phyloP scores from a whole-genome alignment of 2,888 invertebrate species.

The Teleogryllus oceanicus region DNA sequence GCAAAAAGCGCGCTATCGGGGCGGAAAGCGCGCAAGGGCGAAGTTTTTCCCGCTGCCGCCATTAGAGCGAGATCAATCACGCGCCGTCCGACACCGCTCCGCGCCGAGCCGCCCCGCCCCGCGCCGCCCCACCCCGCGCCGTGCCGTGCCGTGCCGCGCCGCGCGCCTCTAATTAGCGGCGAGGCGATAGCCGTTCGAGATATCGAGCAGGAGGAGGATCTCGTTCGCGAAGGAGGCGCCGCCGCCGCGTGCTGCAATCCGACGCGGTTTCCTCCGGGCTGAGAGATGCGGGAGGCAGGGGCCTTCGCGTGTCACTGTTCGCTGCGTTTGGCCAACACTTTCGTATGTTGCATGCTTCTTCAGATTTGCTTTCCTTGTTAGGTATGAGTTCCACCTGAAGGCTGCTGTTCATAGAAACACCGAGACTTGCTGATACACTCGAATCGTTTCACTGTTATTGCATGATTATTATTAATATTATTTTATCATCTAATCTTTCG shows the following conservation, averaged over 20 bases:
- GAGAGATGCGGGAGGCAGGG: too few species aligned
- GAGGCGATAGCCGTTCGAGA: neutral
- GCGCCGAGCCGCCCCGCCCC: neutral
- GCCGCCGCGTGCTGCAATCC: neutral
- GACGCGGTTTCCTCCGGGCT: neutral
- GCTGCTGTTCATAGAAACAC: too few species aligned
- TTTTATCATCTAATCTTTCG: too few species aligned
- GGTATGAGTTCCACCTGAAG: too few species aligned
- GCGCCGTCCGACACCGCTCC: neutral
- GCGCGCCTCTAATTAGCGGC: neutral
- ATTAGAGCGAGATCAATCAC: slow-evolving; percentile 7
- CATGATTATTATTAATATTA: too few species aligned
- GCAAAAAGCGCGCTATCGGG: too few species aligned
- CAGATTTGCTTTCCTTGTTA: too few species aligned
- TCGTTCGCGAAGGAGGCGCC: neutral
- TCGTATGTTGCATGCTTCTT: too few species aligned
- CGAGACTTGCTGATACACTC: too few species aligned
- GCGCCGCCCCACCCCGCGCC: neutral
- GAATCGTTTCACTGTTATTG: too few species aligned
- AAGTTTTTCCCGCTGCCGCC: neutral
- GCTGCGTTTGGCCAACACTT: too few species aligned
- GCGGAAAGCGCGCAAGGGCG: neutral
- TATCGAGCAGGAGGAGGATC: neutral
- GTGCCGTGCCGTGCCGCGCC: neutral
- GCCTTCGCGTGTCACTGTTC: too few species aligned